Base-by-base conservation (phyloP, 1,140 invertebrate genomes). In the Ostrea edulis region DNA sequence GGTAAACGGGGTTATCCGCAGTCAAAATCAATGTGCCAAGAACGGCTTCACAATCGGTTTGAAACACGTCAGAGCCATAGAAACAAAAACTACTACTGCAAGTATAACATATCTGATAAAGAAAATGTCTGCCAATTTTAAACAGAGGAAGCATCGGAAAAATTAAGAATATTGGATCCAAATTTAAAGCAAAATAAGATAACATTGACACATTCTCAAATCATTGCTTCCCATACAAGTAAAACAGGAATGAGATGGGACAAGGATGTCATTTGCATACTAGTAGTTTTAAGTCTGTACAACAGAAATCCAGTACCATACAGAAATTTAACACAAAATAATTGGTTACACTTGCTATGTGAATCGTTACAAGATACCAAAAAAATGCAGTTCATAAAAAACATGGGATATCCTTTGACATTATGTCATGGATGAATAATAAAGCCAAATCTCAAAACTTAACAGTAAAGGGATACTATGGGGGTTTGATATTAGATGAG, bases 371-470 rank as follows among this genome's bases (percentile, higher is more conserved):
- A 51, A 44, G 84, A 17, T 71, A 86, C 44, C n/a, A n/a, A n/a
- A 86, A 86, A 71, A 68, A 86, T 86, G 29, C 84, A 51, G 84
- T 86, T 52, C 84, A 86, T 51, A 58, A 86, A 71, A 51, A 25
- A 58, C 84, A 58, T 71, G 58, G 84, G 51, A 86, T 86, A 29
- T 54, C 68, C 35, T 22, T 17, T 51, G 84, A 68, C 22, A 86
- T 86, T 29, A 86, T 86, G 85, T 14, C 22, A 35, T 86, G 85
- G 85, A 86, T 86, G n/a, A n/a, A n/a, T n/a, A n/a, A n/a, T n/a
- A n/a, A n/a, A n/a, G n/a, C n/a, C n/a, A n/a, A n/a, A n/a, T 58
- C 20, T 9, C 7, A 77, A 86, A 52, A 62, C 58, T 20, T 71
- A 86, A 25, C 77, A 86, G 62, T 52, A 53, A 12, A 54, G 77